Percentiles rank a stretch among this genome's conserved stretches.
Evolutionary conservation across 2,797 vertebrate species (phyloP).

Genomic region (Tokudaia muenninki): DNA sequence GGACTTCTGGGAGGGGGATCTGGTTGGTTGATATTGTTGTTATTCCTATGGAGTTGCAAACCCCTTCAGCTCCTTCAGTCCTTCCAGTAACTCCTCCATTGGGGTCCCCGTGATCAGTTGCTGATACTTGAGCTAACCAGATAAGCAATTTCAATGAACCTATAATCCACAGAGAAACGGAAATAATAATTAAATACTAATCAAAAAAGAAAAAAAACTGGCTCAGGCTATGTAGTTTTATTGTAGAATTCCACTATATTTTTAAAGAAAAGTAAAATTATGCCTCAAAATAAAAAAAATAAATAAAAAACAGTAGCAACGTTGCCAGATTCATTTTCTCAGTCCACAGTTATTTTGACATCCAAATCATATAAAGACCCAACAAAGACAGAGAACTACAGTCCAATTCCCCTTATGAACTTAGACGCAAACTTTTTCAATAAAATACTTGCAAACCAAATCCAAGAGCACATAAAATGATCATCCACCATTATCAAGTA

Average conservation of each 20-base stretch:
- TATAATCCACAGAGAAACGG: not conserved
- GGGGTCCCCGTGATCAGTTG: no score
- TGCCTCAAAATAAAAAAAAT: not conserved
- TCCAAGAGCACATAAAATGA: not conserved
- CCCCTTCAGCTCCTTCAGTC: no score
- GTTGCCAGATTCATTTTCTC: not conserved
- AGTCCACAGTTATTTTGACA: not conserved
- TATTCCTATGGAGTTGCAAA: no score
- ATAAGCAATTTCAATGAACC: not conserved
- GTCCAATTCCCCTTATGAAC: not conserved
- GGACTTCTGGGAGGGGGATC: no score
- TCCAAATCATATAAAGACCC: not conserved
- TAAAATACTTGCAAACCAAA: not conserved
- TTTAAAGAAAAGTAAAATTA: not conserved
- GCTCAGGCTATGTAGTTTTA: not conserved
- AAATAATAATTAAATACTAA: not conserved
- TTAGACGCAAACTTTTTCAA: not conserved
- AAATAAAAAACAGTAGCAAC: not conserved
- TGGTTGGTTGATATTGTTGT: no score
- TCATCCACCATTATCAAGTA: not conserved
- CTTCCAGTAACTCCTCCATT: no score
- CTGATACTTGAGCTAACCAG: no score
- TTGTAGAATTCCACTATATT: not conserved
- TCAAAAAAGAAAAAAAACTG: not conserved
- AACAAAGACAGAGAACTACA: not conserved